Evolutionary conservation across 2,113 vertebrate genomes (phyloP), one percentile per base, ranked within the genome.

Genomic region (Sebastes fasciatus): DNA sequence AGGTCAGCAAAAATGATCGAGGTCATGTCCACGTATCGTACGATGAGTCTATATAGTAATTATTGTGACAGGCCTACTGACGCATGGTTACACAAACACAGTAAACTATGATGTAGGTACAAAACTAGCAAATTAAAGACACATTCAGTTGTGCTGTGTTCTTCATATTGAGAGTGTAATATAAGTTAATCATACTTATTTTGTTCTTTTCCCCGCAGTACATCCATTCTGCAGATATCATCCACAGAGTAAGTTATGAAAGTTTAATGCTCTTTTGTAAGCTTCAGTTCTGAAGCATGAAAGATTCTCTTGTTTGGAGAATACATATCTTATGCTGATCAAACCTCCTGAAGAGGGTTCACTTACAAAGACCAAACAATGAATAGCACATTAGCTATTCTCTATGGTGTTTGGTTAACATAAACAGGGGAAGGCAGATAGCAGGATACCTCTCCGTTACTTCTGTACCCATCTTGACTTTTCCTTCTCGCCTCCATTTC

Each of bases 221-320:
- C 93, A 99, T 99, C 91, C 98, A 99, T 92, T 99, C 98, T 80
- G 98, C 98, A 76, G 98, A 97, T 84, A 99, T 99, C 89, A 99
- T 99, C 88, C 98, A 99, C 94, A 97, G 98, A 95, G 98, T 99
- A 94, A 97, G 98, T 98, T 77, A 83, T 49, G 16, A 3, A 3
- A 45, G 42, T 67, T 65, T 58, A 45, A 26, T 68, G 19, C 13
- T 1, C 1, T 48, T 61, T 7, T 11, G 7, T 40, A 34, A 7
- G 10, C 42, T 34, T 68, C 12, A 69, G 14, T 6, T 19, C 10
- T 77, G 14, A 64, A 48, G 34, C 62, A 11, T n/a, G 49, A 55
- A n/a, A 8, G 12, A 21, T 49, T 16, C 4, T 42, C n/a, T 62
- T 67, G 48, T 34, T 34, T 43, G 26, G 45, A 77, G 54, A 21